phyloP scores from a whole-genome alignment of 1,140 invertebrate species.

The Sinella curviseta region DNA sequence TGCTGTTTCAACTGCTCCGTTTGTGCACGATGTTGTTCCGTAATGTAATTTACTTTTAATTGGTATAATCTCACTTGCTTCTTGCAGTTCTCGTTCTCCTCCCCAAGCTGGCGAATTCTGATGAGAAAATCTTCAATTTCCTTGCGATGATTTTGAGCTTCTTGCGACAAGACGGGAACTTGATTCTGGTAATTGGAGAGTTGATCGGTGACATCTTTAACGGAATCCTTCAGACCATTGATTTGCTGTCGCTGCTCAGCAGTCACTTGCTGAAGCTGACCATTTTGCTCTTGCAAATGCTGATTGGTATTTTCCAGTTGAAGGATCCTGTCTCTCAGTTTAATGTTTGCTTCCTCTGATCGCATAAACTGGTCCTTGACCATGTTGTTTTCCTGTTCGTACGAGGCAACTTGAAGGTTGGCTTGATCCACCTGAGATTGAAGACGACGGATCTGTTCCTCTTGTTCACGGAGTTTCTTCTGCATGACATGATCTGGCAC shows the following conservation, averaged over 20 bases:
- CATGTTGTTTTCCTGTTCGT: not conserved
- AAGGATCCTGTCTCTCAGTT: slow-evolving; percentile 1
- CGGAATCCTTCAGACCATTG: not conserved
- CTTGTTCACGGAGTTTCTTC: not conserved
- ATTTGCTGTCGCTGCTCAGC: not conserved
- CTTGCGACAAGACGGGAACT: not conserved
- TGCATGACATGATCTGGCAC: not conserved
- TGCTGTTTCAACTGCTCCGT: not conserved
- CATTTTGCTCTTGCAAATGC: slow-evolving; percentile 6
- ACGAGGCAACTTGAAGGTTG: not conserved
- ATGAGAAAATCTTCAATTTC: not conserved
- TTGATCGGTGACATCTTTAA: not conserved
- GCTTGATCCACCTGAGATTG: not conserved
- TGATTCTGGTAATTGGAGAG: not conserved
- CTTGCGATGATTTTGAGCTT: not conserved
- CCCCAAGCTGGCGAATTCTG: not conserved
- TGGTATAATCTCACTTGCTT: slow-evolving; percentile 16
- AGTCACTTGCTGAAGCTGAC: slow-evolving; percentile 13
- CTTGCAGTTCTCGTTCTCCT: not conserved
- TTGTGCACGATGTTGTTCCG: not conserved
- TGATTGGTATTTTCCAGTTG: slow-evolving; percentile 11
- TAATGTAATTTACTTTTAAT: slow-evolving; percentile 4
- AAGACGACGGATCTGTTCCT: not conserved
- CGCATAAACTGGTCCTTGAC: not conserved
- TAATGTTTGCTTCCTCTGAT: not conserved